phyloP scores from a whole-genome alignment of 2,797 vertebrate genomes.

The Sebastes variabilis region DNA sequence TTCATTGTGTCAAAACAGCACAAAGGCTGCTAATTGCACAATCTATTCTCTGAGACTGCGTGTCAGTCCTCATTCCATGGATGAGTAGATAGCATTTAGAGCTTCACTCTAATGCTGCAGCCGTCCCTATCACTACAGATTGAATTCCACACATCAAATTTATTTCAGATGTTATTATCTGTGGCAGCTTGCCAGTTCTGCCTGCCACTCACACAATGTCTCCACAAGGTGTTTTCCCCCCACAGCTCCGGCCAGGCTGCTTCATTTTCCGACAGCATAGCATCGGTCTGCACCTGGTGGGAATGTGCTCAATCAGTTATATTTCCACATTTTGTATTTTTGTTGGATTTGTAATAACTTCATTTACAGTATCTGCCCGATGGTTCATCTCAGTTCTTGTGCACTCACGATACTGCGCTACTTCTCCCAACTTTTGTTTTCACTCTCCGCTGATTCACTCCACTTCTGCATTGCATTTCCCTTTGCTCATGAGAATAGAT shows the following conservation, averaged over 20 bases:
- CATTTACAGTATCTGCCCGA: neutral
- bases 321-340: conserved; percentile 13
- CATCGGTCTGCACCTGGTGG: conserved; percentile 38
- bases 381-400: conserved; percentile 27
- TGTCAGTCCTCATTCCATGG: conserved; percentile 84
- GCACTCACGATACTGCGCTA: neutral
- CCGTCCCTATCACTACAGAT: conserved; percentile 79
- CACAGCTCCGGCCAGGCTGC: conserved; percentile 41
- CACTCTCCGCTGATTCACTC: conserved; percentile 46
- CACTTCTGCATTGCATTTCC: conserved; percentile 54
- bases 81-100: conserved; percentile 83
- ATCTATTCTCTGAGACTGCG: conserved; percentile 80
- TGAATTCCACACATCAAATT: conserved; percentile 85
- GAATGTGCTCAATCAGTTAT: conserved; percentile 46
- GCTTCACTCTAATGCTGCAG: conserved; percentile 77
- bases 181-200: conserved; percentile 81
- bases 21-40: conserved; percentile 82
- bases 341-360: conserved; percentile 6
- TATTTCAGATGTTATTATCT: conserved; percentile 84
- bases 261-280: conserved; percentile 58
- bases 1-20: conserved; percentile 80
- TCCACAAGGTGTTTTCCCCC: conserved; percentile 74
- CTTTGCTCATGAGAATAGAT: conserved; percentile 73
- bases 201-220: conserved; percentile 77
- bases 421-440: conserved; percentile 47